These are phyloP conservation scores for Merops nubicus DNA, from an alignment of 2,113 vertebrate species.

Conservation along the genomic window DNA sequence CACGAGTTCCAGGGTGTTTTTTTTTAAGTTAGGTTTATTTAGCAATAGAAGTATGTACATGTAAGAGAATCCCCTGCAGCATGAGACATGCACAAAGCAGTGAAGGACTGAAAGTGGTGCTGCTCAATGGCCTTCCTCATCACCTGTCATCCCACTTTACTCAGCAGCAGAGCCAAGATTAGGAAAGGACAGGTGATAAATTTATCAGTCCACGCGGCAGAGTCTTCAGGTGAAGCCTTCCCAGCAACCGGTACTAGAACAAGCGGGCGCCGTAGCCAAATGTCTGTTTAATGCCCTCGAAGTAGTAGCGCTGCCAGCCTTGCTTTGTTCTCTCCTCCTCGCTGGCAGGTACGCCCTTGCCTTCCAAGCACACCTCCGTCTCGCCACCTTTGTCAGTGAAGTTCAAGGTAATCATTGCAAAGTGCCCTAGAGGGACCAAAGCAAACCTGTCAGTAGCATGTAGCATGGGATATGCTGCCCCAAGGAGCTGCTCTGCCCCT, in stretches of 20 bases:
- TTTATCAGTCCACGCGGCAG: slow-evolving; percentile 69
- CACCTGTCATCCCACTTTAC: slow-evolving; percentile 73
- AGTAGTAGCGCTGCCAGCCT: slow-evolving; percentile 93
- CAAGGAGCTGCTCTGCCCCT: not conserved
- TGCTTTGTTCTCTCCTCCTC: slow-evolving; percentile 89
- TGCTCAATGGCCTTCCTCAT: slow-evolving; percentile 67
- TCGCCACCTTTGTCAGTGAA: slow-evolving; percentile 83
- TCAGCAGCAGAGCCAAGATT: slow-evolving; percentile 56
- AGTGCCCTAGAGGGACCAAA: slow-evolving; percentile 81
- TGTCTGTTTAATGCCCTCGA: slow-evolving; percentile 93
- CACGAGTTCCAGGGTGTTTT: not conserved
- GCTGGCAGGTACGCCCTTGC: slow-evolving; percentile 81
- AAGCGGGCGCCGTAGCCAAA: slow-evolving; percentile 91
- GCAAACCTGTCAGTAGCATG: not conserved
- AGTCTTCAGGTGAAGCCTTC: slow-evolving; percentile 42
- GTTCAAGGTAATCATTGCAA: slow-evolving; percentile 84
- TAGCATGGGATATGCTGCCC: too few species aligned
- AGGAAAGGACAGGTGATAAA: slow-evolving; percentile 66
- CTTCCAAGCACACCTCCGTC: slow-evolving; percentile 86
- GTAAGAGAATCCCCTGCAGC: slow-evolving; percentile 81
- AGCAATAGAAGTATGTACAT: slow-evolving; percentile 83
- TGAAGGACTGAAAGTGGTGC: slow-evolving; percentile 63
- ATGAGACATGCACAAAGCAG: slow-evolving; percentile 81
- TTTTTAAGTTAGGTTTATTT: slow-evolving; percentile 86
- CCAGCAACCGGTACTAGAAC: slow-evolving; percentile 74